These are phyloP conservation scores for Loris lydekkerianus DNA, from an alignment of 2,797 vertebrate species.

Conservation along the genomic window DNA sequence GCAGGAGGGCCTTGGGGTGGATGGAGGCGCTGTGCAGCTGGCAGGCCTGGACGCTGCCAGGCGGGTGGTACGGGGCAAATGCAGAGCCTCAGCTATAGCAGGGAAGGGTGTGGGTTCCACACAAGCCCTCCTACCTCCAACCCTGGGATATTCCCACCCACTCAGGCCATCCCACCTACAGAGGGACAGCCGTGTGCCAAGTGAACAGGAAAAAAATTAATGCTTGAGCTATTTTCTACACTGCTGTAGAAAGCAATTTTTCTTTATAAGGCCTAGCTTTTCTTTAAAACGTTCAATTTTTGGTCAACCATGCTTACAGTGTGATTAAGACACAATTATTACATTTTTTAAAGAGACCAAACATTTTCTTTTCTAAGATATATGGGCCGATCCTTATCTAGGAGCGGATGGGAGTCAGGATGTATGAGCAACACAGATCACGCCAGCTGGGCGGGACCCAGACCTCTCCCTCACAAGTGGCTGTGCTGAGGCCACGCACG, in stretches of 20 bases:
- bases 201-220: neutral
- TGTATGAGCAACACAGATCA: rapidly evolving
- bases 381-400: neutral
- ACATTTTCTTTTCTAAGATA: neutral
- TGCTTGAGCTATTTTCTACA: rapidly evolving
- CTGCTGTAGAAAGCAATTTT: neutral
- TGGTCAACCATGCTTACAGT: slow-evolving; percentile 12
- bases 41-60: neutral
- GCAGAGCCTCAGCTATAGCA: too few species aligned
- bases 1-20: too few species aligned
- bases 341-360: neutral
- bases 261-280: neutral
- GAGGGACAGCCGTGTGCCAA: neutral
- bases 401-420: neutral
- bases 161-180: neutral
- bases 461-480: neutral
- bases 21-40: too few species aligned
- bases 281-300: neutral
- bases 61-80: neutral
- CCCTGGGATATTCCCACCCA: too few species aligned
- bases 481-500: neutral
- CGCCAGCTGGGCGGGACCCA: too few species aligned
- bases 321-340: neutral
- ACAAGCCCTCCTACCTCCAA: neutral
- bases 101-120: rapidly evolving